phyloP scores from a whole-genome alignment of 1,140 invertebrate genomes.

The Diabrotica virgifera region DNA sequence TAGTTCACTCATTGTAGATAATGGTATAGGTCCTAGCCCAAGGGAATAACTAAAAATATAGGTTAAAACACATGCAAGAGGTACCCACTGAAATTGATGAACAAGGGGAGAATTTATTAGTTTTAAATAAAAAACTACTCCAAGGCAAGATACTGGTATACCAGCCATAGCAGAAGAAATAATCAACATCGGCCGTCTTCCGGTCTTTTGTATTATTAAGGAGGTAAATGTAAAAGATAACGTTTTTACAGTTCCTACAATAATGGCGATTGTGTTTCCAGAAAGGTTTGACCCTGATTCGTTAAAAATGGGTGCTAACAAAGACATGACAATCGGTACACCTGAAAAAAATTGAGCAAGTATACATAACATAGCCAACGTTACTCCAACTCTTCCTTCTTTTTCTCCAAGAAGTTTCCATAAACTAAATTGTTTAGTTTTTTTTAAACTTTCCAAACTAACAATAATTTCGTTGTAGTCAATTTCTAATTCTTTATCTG shows the following conservation, averaged over 20 bases:
- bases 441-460: background rate
- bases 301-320: background rate
- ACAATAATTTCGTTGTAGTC: constrained; percentile 55
- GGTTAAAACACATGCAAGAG: background rate
- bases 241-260: background rate
- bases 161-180: background rate
- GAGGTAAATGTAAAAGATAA: background rate
- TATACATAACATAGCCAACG: background rate
- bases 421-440: background rate
- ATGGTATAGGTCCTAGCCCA: background rate
- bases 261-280: background rate
- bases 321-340: background rate
- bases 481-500: constrained; percentile 53
- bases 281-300: background rate
- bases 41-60: background rate
- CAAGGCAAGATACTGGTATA: background rate
- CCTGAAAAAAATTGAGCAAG: background rate
- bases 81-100: background rate
- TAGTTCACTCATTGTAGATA: background rate
- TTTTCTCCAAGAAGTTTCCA: background rate
- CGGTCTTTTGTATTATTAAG: background rate
- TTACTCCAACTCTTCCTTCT: background rate
- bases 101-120: background rate
- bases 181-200: background rate
- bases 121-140: background rate